Conservation (phyloP, 92 coral and sea anemone species). For the Meandrina meandrites region DNA sequence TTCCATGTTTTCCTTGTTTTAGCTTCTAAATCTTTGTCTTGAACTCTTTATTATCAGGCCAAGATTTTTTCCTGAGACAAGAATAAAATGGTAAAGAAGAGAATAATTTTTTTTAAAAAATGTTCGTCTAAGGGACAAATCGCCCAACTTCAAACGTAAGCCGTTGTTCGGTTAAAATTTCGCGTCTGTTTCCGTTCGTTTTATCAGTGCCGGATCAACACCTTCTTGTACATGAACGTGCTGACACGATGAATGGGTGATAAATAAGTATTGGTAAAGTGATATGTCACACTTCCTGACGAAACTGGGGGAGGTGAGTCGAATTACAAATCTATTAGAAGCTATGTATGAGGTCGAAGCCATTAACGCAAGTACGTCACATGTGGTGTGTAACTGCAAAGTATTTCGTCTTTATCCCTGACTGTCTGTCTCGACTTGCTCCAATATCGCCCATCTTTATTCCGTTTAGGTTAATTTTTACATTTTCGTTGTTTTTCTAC, state of each 20-base stretch:
- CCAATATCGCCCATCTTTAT: background rate
- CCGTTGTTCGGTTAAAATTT: background rate
- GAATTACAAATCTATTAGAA: constrained; percentile 30
- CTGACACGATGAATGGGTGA: constrained; percentile 48
- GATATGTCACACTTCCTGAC: constrained; percentile 37
- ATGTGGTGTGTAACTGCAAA: background rate
- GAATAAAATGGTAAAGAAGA: background rate
- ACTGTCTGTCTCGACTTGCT: background rate
- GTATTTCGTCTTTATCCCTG: background rate
- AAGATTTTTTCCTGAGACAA: background rate
- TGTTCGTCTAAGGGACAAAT: background rate
- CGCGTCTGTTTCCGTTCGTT: constrained; percentile 7
- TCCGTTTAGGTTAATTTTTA: background rate
- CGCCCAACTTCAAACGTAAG: background rate
- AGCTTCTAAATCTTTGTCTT: background rate
- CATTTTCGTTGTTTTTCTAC: background rate
- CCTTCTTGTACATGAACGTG: constrained; percentile 9
- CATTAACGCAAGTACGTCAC: constrained; percentile 2
- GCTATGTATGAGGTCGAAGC: constrained; percentile 26
- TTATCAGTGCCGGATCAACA: constrained; percentile 24
- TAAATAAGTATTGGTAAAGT: constrained; percentile 30
- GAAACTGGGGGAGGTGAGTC: constrained; percentile 35
- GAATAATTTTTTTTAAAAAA: background rate
- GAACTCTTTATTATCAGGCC: background rate
- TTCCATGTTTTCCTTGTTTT: background rate